Evolutionary conservation across 2,888 invertebrate genomes (phyloP).

Genomic region (Tridacna gigas): DNA sequence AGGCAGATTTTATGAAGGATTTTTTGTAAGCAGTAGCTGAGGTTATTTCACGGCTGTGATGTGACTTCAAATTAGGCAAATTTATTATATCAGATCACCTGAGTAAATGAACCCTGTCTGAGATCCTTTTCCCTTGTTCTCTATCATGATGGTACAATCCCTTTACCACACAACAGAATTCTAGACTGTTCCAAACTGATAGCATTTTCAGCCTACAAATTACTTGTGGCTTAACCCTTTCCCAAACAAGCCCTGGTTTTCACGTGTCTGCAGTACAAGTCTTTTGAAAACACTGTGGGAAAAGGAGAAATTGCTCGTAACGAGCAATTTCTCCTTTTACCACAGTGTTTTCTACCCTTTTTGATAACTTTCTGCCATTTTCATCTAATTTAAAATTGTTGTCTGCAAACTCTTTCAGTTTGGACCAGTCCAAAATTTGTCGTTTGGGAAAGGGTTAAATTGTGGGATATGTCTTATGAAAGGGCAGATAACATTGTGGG

Average conservation of each 20-base stretch:
- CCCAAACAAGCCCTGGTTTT: background rate
- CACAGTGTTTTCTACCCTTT: background rate
- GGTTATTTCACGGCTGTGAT: constrained; percentile 8
- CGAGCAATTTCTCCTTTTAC: background rate
- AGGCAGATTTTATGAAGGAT: background rate
- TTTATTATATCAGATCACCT: background rate
- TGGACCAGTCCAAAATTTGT: no score
- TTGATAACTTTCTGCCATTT: background rate
- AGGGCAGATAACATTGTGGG: no score
- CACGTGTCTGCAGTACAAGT: background rate
- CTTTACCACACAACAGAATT: background rate
- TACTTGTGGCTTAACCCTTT: background rate
- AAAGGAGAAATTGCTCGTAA: background rate
- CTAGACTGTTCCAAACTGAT: no score
- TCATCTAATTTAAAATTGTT: background rate
- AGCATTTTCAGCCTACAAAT: background rate
- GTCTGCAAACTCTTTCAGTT: background rate
- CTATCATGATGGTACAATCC: background rate
- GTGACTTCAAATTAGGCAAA: constrained; percentile 2
- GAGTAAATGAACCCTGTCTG: background rate
- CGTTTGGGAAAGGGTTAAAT: background rate
- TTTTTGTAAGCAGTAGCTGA: background rate
- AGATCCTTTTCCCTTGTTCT: background rate
- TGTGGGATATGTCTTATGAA: no score
- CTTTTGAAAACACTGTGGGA: constrained; percentile 9